A percentile compares a stretch with the other conserved stretches of the same genome.
These are phyloP conservation scores for Drosophila parthenogenetica DNA, from an alignment of 2,888 invertebrate species.

Conservation along the genomic window DNA sequence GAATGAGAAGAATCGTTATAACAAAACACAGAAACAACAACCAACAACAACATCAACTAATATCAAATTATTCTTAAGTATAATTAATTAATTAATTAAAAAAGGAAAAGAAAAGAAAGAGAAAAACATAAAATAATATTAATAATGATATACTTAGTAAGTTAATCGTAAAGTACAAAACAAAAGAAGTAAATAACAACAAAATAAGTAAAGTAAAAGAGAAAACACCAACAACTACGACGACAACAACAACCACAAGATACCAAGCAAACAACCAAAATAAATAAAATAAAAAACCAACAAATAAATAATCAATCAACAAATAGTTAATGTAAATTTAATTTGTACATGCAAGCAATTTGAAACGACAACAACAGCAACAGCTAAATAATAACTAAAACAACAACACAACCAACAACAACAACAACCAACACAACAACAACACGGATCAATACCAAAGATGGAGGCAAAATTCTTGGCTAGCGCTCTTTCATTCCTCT, in stretches of 20 bases:
- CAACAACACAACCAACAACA: conserved; percentile 52
- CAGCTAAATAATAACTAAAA: conserved; percentile 41
- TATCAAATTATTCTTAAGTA: conserved; percentile 73
- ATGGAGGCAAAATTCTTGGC: conserved; percentile 85
- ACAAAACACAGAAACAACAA: conserved; percentile 57
- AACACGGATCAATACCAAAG: conserved; percentile 85
- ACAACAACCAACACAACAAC: conserved; percentile 48
- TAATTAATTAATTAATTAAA: conserved; percentile 58
- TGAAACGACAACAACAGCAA: conserved; percentile 54
- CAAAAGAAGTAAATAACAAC: conserved; percentile 35
- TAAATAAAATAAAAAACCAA: conserved; percentile 11
- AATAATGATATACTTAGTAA: conserved; percentile 74
- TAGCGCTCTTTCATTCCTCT: conserved; percentile 85
- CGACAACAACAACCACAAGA: conserved; percentile 26
- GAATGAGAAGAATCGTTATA: conserved; percentile 59
- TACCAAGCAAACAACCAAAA: too few species aligned
- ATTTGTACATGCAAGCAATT: conserved; percentile 58
- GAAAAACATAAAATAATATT: conserved; percentile 57
- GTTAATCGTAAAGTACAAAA: conserved; percentile 76
- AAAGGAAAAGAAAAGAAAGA: conserved; percentile 36
- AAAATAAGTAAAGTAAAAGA: conserved; percentile 38
- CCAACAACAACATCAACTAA: conserved; percentile 72
- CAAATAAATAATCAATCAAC: conserved; percentile 58
- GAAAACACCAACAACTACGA: conserved; percentile 43
- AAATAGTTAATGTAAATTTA: conserved; percentile 67